phyloP scores from a whole-genome alignment of 2,888 invertebrate genomes.

The Scotopteryx bipunctaria region DNA sequence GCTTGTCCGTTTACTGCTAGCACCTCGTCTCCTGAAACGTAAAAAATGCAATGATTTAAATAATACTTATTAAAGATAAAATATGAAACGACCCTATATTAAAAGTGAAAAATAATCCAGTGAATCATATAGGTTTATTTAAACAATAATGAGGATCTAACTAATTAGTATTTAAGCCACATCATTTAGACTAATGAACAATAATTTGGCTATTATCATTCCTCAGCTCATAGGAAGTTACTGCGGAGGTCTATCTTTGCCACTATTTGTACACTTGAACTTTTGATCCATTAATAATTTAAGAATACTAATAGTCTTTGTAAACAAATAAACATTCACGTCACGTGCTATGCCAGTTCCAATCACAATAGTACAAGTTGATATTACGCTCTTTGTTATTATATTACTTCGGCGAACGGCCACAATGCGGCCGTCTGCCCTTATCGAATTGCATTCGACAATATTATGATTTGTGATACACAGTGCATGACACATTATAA shows the following conservation, averaged over 20 bases:
- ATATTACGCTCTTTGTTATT: conserved; percentile 49
- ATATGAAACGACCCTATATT: too few species aligned
- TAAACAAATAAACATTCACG: conserved; percentile 46
- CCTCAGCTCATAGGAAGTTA: too few species aligned
- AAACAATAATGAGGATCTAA: neutral
- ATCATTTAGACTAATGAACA: conserved; percentile 16
- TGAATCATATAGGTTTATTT: neutral
- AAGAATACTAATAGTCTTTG: conserved; percentile 22
- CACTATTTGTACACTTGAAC: conserved; percentile 18
- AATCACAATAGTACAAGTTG: conserved; percentile 47
- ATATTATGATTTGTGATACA: conserved; percentile 35
- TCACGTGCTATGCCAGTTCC: conserved; percentile 42
- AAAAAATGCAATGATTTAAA: neutral
- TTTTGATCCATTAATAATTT: conserved; percentile 31
- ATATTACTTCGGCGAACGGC: conserved; percentile 51
- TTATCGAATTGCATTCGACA: conserved; percentile 62
- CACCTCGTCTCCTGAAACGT: conserved; percentile 90
- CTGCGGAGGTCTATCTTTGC: too few species aligned
- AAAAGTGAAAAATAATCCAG: too few species aligned
- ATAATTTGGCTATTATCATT: conserved; percentile 14
- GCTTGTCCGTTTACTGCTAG: conserved; percentile 91
- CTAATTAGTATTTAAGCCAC: conserved; percentile 10
- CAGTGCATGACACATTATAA: conserved; percentile 14
- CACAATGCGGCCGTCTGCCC: conserved; percentile 54
- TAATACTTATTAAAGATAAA: too few species aligned